These are phyloP conservation scores for Drosophila prolongata DNA, from an alignment of 2,888 invertebrate species.

Conservation along the genomic window DNA sequence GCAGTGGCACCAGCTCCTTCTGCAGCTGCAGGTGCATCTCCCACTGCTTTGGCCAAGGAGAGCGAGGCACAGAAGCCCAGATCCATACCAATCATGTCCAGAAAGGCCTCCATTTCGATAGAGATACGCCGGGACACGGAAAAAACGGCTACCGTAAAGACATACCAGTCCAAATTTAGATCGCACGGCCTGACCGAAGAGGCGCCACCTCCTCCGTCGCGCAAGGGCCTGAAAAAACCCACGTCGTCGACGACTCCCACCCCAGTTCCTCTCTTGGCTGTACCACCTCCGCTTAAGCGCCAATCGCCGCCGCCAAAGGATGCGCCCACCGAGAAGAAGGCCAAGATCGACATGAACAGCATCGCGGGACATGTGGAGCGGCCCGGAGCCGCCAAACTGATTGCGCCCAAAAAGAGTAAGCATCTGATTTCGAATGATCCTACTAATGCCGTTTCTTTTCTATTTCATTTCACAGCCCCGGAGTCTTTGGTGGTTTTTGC, in stretches of 20 bases:
- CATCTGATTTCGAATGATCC: slow-evolving; percentile 82
- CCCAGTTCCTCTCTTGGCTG: slow-evolving; percentile 69
- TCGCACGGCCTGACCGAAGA: slow-evolving; percentile 96
- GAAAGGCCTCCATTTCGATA: slow-evolving; percentile 91
- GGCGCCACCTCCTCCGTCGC: slow-evolving; percentile 92
- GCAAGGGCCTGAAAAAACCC: slow-evolving; percentile 88
- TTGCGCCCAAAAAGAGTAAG: slow-evolving; percentile 96
- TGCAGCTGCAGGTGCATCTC: neutral
- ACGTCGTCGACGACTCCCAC: slow-evolving; percentile 80
- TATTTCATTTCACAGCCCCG: slow-evolving; percentile 13
- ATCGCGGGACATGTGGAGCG: slow-evolving; percentile 86
- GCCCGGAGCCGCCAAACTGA: slow-evolving; percentile 93
- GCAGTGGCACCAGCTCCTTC: slow-evolving; percentile 16
- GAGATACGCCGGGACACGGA: slow-evolving; percentile 90
- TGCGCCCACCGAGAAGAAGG: slow-evolving; percentile 90
- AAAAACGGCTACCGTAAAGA: slow-evolving; percentile 95
- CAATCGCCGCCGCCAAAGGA: slow-evolving; percentile 79
- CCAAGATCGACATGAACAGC: slow-evolving; percentile 87
- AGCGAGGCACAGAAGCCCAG: slow-evolving; percentile 67
- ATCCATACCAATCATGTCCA: slow-evolving; percentile 83
- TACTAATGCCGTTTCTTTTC: slow-evolving; percentile 13
- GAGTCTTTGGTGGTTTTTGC: slow-evolving; percentile 41
- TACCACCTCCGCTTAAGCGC: slow-evolving; percentile 70
- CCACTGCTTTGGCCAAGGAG: slow-evolving; percentile 87
- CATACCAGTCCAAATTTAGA: slow-evolving; percentile 95